These are phyloP conservation scores for Chorisops tibialis DNA, from an alignment of 2,888 invertebrate species.

Conservation along the genomic window DNA sequence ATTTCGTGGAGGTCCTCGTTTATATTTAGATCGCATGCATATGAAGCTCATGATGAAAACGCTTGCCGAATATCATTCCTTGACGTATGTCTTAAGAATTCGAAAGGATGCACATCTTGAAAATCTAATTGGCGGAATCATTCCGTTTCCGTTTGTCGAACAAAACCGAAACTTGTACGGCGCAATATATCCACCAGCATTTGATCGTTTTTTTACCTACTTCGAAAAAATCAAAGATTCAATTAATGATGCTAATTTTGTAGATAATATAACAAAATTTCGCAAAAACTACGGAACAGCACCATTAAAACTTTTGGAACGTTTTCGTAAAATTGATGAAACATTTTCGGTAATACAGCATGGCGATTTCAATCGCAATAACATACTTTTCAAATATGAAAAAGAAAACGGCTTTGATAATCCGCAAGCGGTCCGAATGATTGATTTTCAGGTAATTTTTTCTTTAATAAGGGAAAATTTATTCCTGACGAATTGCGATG, in stretches of 20 bases:
- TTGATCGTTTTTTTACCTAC: conserved; percentile 46
- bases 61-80: conserved; percentile 45
- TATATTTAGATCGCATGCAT: conserved; percentile 43
- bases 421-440: conserved; percentile 42
- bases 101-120: conserved; percentile 40
- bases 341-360: conserved; percentile 45
- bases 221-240: conserved; percentile 37
- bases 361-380: conserved; percentile 51
- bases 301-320: conserved; percentile 43
- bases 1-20: conserved; percentile 44
- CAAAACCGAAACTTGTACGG: conserved; percentile 39
- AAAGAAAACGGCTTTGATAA: conserved; percentile 24
- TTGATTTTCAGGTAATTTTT: conserved; percentile 47
- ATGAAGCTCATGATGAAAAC: conserved; percentile 42
- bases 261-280: conserved; percentile 38
- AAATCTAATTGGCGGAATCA: conserved; percentile 39
- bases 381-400: conserved; percentile 47
- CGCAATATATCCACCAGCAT: conserved; percentile 42
- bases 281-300: conserved; percentile 40
- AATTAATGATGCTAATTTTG: conserved; percentile 28
- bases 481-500: no score
- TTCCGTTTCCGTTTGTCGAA: conserved; percentile 40
- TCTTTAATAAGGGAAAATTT: background rate
- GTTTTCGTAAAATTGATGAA: conserved; percentile 40
- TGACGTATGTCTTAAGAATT: conserved; percentile 43